Conservation (phyloP, 2,888 invertebrate species). For the Tenodera sinensis region DNA sequence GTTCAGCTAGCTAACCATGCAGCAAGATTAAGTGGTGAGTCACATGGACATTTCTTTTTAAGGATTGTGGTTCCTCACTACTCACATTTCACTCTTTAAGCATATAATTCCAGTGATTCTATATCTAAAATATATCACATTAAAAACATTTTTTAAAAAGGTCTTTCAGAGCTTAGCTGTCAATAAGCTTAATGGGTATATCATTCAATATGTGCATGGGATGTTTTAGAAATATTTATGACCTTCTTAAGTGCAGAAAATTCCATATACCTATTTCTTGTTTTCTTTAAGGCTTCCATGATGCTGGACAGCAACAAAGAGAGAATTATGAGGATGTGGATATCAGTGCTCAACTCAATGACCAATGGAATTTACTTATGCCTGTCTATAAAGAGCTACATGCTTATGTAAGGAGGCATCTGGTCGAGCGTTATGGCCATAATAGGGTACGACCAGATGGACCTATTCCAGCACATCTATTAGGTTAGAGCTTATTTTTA, state of each 20-base stretch:
- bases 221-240: no score
- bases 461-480: conserved; percentile 78
- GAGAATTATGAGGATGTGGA: conserved; percentile 67
- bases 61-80: no score
- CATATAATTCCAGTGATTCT: no score
- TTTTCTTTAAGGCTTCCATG: conserved; percentile 59
- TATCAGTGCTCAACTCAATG: conserved; percentile 55
- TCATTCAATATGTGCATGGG: no score
- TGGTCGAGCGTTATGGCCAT: conserved; percentile 62
- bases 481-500: conserved; percentile 50
- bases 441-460: conserved; percentile 59
- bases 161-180: no score
- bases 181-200: no score
- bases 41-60: not conserved
- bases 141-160: no score
- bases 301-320: conserved; percentile 79
- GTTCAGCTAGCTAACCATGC: conserved; percentile 77
- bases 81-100: no score
- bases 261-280: not conserved
- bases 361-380: conserved; percentile 60
- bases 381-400: conserved; percentile 81
- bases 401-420: conserved; percentile 70
- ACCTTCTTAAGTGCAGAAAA: no score
- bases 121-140: not conserved
- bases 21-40: conserved; percentile 65